phyloP scores from a whole-genome alignment of 2,888 invertebrate species.

The Noctua janthe region DNA sequence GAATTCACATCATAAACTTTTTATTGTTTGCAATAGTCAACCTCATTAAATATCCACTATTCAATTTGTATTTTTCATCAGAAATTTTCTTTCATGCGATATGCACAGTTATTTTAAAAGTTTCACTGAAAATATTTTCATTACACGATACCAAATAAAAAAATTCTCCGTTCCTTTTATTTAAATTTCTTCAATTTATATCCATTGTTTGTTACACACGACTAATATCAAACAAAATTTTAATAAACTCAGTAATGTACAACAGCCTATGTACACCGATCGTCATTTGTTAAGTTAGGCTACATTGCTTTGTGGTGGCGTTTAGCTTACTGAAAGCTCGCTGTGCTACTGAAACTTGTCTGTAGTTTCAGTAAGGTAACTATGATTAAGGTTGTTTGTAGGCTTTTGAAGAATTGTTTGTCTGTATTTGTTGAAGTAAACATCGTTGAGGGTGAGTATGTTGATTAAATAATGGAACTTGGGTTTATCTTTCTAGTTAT shows the following conservation, averaged over 20 bases:
- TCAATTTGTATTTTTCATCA: neutral
- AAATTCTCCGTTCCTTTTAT: neutral
- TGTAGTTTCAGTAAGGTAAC: conserved; percentile 72
- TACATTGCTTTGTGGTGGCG: conserved; percentile 73
- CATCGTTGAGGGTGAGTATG: conserved; percentile 8
- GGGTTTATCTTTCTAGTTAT: neutral
- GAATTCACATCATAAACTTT: neutral
- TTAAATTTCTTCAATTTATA: neutral
- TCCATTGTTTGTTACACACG: conserved; percentile 13
- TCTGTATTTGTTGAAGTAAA: conserved; percentile 15
- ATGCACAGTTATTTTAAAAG: conserved; percentile 9
- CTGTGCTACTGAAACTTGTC: conserved; percentile 75
- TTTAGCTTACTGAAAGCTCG: conserved; percentile 82
- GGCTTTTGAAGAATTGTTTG: conserved; percentile 22
- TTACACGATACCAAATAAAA: neutral
- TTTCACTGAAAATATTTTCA: conserved; percentile 3
- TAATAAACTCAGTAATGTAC: conserved; percentile 26
- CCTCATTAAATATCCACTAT: neutral
- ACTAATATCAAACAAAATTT: neutral
- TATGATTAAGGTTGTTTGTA: conserved; percentile 48
- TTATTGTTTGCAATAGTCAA: neutral
- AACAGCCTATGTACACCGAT: neutral
- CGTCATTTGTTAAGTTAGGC: conserved; percentile 19
- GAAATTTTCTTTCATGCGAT: neutral
- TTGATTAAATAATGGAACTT: neutral